These are phyloP conservation scores for Gymnocypris eckloni DNA, from an alignment of 2,797 vertebrate genomes.

Conservation along the genomic window DNA sequence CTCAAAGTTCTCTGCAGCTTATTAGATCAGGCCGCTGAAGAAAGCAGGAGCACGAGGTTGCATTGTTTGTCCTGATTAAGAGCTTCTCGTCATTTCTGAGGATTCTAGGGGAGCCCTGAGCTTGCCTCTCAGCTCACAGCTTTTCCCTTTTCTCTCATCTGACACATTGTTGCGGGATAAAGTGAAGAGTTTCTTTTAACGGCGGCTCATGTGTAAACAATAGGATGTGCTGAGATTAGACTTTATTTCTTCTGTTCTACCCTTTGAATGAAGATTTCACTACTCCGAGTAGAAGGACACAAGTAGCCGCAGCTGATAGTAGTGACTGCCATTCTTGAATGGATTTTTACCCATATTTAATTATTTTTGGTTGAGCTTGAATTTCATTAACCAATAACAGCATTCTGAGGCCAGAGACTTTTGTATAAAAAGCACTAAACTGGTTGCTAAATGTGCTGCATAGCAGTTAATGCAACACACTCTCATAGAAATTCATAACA, in stretches of 20 bases:
- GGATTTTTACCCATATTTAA: neutral
- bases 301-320: neutral
- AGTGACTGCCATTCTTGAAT: neutral
- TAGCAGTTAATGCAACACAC: neutral
- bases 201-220: conserved; percentile 69
- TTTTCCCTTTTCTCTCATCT: conserved; percentile 69
- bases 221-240: conserved; percentile 76
- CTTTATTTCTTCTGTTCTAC: conserved; percentile 24
- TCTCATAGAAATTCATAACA: neutral
- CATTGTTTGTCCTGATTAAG: conserved; percentile 83
- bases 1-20: conserved; percentile 62
- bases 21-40: conserved; percentile 77
- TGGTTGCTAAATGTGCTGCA: neutral
- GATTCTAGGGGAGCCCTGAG: conserved; percentile 61
- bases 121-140: conserved; percentile 48
- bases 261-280: conserved; percentile 11
- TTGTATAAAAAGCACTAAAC: neutral
- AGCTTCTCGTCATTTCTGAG: conserved; percentile 78
- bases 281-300: conserved; percentile 4
- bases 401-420: neutral
- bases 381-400: neutral
- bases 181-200: conserved; percentile 71
- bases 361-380: neutral
- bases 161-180: conserved; percentile 76
- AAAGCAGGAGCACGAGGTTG: conserved; percentile 72